Evolutionary conservation across 2,888 invertebrate genomes (phyloP).

Genomic region (Tupiocoris notatus): DNA sequence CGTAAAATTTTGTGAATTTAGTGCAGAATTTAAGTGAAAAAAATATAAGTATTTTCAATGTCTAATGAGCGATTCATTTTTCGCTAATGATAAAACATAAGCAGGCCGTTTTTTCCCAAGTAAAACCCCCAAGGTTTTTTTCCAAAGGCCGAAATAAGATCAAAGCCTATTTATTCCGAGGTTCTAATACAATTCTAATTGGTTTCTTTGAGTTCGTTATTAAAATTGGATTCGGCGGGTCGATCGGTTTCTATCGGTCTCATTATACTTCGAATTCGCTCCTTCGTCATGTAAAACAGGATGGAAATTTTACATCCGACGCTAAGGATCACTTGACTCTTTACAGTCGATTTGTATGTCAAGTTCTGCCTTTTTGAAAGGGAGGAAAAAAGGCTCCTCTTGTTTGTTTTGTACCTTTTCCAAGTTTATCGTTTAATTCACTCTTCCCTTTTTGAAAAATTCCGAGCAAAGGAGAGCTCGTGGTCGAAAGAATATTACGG

Average conservation of each 20-base stretch:
- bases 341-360: background rate
- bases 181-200: background rate
- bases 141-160: background rate
- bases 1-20: no score
- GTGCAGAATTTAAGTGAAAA: no score
- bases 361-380: background rate
- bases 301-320: background rate
- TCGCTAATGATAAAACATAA: no score
- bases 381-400: background rate
- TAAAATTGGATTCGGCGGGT: background rate
- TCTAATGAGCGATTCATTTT: no score
- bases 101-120: background rate
- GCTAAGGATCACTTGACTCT: background rate
- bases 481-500: slow-evolving; percentile 30
- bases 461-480: slow-evolving; percentile 3
- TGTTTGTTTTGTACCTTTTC: background rate
- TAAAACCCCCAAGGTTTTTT: background rate
- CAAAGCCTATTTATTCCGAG: background rate
- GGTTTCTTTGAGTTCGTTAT: background rate
- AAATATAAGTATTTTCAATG: no score
- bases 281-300: background rate
- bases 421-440: slow-evolving; percentile 22
- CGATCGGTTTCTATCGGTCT: background rate
- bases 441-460: slow-evolving; percentile 7
- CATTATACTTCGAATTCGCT: background rate